phyloP scores from a whole-genome alignment of 2,888 invertebrate species.

The Microctonus brassicae region DNA sequence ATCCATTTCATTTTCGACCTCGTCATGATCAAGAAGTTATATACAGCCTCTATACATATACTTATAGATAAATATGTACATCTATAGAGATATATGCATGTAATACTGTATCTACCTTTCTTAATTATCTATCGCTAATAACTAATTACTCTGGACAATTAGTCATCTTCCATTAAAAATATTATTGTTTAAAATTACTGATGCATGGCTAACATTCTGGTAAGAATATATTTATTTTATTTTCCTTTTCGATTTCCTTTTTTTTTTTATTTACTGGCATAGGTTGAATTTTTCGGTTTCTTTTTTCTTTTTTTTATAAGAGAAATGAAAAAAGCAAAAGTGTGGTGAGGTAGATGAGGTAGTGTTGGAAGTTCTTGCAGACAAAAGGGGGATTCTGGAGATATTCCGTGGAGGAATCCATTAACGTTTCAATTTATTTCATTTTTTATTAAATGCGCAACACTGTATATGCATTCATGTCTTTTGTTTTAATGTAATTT shows the following conservation, averaged over 20 bases:
- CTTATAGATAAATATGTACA: neutral
- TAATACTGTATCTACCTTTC: neutral
- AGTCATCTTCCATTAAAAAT: constrained; percentile 7
- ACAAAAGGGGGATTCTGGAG: constrained; percentile 5
- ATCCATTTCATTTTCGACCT: constrained; percentile 35
- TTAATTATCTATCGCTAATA: constrained; percentile 13
- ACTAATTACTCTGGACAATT: constrained; percentile 7
- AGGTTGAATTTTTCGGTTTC: neutral
- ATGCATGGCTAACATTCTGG: neutral
- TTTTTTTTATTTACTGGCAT: neutral
- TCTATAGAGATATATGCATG: neutral
- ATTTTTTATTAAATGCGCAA: constrained; percentile 1
- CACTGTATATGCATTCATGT: constrained; percentile 2
- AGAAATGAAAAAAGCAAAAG: neutral
- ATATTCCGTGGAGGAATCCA: constrained; percentile 20
- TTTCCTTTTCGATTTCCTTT: neutral
- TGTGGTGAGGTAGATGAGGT: neutral
- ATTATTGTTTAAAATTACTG: neutral
- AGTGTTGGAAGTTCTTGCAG: neutral
- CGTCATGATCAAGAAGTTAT: constrained; percentile 31
- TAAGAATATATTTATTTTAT: neutral
- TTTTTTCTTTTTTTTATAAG: neutral
- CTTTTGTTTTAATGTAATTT: too few relatives aligned
- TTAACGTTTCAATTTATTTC: constrained; percentile 17
- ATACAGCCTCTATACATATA: neutral